These are phyloP conservation scores for Malurus elegans DNA, from an alignment of 2,113 vertebrate genomes.

Conservation along the genomic window DNA sequence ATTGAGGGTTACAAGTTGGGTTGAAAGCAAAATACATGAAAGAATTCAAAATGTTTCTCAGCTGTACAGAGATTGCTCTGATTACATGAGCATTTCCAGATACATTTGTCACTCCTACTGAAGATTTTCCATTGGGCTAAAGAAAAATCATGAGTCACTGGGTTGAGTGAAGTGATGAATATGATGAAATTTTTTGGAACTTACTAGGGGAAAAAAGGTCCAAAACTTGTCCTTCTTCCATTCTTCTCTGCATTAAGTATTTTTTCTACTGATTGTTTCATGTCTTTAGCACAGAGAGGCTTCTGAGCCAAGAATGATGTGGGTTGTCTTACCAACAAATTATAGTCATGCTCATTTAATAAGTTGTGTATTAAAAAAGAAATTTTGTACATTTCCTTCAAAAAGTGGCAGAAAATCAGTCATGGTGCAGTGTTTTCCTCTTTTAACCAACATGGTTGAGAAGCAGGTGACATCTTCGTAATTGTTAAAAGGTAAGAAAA, in stretches of 20 bases:
- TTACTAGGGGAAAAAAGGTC: neutral
- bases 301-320: neutral
- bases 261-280: neutral
- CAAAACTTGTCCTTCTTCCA: neutral
- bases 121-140: neutral
- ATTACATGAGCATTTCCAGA: neutral
- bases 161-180: neutral
- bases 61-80: neutral
- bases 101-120: neutral
- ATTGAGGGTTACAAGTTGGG: neutral
- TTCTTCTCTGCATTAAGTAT: neutral
- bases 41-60: neutral
- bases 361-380: rapidly evolving
- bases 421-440: rapidly evolving
- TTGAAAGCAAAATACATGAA: neutral
- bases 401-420: neutral
- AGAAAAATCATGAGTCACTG: neutral
- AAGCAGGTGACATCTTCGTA: neutral
- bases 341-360: neutral
- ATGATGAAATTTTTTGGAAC: neutral
- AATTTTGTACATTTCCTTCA: neutral
- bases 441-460: rapidly evolving
- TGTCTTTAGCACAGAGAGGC: neutral
- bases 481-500: neutral
- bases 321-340: neutral